Base-by-base conservation (phyloP, 2,797 vertebrate species). In the Picus viridis region DNA sequence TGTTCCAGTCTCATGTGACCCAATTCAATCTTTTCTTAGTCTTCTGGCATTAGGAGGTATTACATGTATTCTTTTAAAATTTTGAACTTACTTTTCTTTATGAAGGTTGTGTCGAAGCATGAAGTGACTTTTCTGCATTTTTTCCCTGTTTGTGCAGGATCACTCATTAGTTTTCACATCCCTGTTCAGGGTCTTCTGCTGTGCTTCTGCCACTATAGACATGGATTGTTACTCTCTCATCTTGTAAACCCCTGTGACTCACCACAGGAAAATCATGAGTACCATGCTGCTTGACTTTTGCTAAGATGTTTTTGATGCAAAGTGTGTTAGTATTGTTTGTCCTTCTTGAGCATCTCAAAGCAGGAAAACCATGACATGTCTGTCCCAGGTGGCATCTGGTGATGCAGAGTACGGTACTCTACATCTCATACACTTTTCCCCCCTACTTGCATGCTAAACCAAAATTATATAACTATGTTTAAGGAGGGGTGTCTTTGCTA, bases 361-460 rank as follows among this genome's bases (percentile, higher is more conserved):
- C 17, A 45, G 64, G 22, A 90, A 75, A 74, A 22, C 23, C 43
- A 32, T 7, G 7, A 29, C 7, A 9, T 1, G 0, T 57, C 26
- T 77, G 16, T 56, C 27, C 30, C 61, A 7, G 7, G 36, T 58
- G 29, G 3, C 13, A 3, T 19, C 16, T 19, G 47, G 12, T 15
- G 4, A 59, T 53, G 29, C 6, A 39, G 1, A 62, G 26, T 16
- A n/a, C 32, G 54, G 47, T n/a, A 9, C 0, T 0, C 9, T 53
- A 6, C 12, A 41, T 72, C 24, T 16, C 39, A 8, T 10, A 16
- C 14, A 5, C 12, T 76, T 88, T 34, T 34, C 34, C 11, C 61
- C 22, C 34, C 7, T 56, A 29, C 12, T n/a, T 53, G n/a, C 29
- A 32, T 20, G 17, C 15, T 69, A 49, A 62, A 17, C 6, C 70